Evolutionary conservation across 2,888 invertebrate genomes (phyloP), one percentile per base, ranked within the genome.

Genomic region (Lydus trimaculatus): DNA sequence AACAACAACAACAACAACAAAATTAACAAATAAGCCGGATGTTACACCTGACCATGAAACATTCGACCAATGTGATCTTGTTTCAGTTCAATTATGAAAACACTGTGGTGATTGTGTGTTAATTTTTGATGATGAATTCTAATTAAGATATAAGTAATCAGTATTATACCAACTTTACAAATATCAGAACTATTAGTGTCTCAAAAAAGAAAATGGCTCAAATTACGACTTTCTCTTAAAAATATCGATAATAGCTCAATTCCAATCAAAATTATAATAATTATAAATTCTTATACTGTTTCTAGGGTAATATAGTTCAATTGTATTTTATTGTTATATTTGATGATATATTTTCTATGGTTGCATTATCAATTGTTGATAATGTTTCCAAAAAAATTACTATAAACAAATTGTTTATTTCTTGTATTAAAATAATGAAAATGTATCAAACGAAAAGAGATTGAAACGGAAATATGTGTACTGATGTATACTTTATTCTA

Each of bases 21-120:
- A 25, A 25, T 25, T 52, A 8, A 23, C 11, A 6, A 60, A 63
- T 52, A 75, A 73, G 67, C 80, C 79, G 17, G 82, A 83, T 69
- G 73, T 80, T 68, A 80, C 81, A 58, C 80, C 80, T n/a, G 79
- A 81, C 62, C 77, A 77, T 61, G 80, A 81, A 70, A 76, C 77
- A 28, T 73, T 80, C 61, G 82, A 76, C 65, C 78, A 78, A 67
- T 84, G 84, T 74, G 84, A 84, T 77, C 76, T 84, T 66, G 84
- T 84, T 69, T 82, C 83, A 64, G 83, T 84, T 64, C 84, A 83
- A 73, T 84, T 84, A 84, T 84, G n/a, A n/a, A n/a, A 83, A 82
- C 80, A 75, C 71, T 76, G 76, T 67, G 72, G 77, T 70, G 76
- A 78, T 65, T 79, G 79, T 74, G 79, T 80, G 58, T 69, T 81